phyloP scores from a whole-genome alignment of 2,113 vertebrate species.

The Uria lomvia region DNA sequence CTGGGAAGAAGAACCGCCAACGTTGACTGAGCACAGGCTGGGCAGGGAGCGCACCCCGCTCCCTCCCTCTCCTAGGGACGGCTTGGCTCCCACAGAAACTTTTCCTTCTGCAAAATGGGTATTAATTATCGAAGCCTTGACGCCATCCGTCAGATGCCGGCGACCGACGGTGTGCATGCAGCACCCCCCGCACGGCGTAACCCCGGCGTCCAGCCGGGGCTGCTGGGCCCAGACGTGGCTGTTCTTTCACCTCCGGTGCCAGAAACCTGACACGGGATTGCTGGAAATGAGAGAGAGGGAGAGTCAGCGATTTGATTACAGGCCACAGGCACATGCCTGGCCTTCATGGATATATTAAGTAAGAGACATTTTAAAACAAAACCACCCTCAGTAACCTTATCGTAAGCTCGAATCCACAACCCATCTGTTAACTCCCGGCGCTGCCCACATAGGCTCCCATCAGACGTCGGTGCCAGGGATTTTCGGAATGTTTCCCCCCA shows the following conservation, averaged over 20 bases:
- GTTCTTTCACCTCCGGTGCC: constrained; percentile 47
- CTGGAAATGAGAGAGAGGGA: constrained; percentile 37
- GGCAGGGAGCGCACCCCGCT: not conserved
- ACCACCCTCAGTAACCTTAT: constrained; percentile 67
- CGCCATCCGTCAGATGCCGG: not conserved
- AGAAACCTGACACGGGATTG: constrained; percentile 37
- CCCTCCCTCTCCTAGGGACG: rapidly evolving
- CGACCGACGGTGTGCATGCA: not conserved
- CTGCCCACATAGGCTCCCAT: constrained; percentile 31
- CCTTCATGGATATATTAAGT: constrained; percentile 69
- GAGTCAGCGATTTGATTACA: constrained; percentile 56
- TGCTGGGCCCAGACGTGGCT: not conserved
- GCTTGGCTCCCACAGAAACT: not conserved
- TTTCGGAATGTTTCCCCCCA: not conserved
- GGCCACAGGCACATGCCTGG: constrained; percentile 67
- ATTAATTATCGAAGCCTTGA: not conserved
- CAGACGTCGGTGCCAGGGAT: not conserved
- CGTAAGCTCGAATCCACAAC: constrained; percentile 37
- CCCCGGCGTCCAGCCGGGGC: not conserved
- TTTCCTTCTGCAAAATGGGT: not conserved
- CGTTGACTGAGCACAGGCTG: not conserved
- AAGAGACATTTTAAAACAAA: constrained; percentile 71
- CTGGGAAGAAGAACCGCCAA: not conserved
- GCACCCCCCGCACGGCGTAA: not conserved
- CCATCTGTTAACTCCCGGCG: constrained; percentile 29